Conservation (phyloP, 2,888 invertebrate species). For the Spodoptera littoralis region DNA sequence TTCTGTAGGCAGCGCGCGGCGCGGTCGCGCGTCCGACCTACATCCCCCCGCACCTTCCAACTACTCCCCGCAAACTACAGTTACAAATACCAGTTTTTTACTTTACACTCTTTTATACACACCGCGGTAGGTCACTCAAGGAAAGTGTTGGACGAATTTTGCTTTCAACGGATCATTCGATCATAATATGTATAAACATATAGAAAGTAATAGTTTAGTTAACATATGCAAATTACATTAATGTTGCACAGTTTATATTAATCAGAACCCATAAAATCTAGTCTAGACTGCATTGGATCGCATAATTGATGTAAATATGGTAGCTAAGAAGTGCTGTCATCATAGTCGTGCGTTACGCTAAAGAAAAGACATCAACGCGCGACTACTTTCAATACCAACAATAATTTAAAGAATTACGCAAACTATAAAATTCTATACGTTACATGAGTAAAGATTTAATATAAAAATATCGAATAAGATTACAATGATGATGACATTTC, state of each 20-base stretch:
- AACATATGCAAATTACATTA: conserved; percentile 59
- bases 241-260: conserved; percentile 37
- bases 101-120: conserved; percentile 73
- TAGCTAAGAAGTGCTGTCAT: conserved; percentile 3
- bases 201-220: conserved; percentile 83
- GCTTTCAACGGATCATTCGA: conserved; percentile 81
- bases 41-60: conserved; percentile 65
- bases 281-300: conserved; percentile 49
- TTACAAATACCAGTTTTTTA: conserved; percentile 83
- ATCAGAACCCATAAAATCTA: conserved; percentile 20
- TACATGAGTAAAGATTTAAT: no score
- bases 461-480: not conserved
- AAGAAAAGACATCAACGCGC: conserved; percentile 55
- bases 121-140: conserved; percentile 78
- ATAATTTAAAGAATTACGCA: no score
- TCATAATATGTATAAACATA: conserved; percentile 68
- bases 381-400: no score
- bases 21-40: conserved; percentile 73
- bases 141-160: conserved; percentile 87
- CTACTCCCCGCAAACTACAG: conserved; percentile 73
- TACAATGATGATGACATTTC: not conserved
- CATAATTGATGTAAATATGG: conserved; percentile 32
- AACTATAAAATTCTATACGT: no score
- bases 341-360: conserved; percentile 14
- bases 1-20: conserved; percentile 36